Evolutionary conservation across 1,140 invertebrate species (phyloP).

Genomic region (Hypsibius dujardini): DNA sequence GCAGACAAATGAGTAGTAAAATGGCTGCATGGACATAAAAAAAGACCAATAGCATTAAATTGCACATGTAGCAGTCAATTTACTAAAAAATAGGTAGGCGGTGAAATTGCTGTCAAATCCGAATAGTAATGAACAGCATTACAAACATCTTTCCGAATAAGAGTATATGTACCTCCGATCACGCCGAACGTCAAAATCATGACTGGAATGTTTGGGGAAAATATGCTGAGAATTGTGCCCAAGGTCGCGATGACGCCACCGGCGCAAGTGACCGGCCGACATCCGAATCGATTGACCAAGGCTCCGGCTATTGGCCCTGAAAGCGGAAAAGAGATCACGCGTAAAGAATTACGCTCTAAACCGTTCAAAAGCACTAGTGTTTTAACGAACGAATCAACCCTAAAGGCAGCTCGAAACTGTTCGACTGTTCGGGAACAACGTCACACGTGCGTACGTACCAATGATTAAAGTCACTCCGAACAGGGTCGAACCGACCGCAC

Average conservation of each 20-base stretch:
- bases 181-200: constrained; percentile 73
- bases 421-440: not conserved
- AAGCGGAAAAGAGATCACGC: constrained; percentile 26
- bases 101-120: no score
- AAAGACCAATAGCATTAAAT: no score
- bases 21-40: no score
- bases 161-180: constrained; percentile 43
- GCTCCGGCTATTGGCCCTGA: constrained; percentile 77
- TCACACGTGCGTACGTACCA: constrained; percentile 39
- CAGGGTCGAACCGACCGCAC: constrained; percentile 75
- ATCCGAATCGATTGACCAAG: constrained; percentile 81
- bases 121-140: no score
- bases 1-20: no score
- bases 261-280: constrained; percentile 63
- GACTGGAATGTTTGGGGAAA: constrained; percentile 53
- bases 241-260: constrained; percentile 57
- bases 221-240: constrained; percentile 55
- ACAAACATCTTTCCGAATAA: no score
- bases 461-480: constrained; percentile 76
- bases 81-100: no score
- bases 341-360: no score
- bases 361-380: no score
- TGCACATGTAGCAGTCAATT: no score
- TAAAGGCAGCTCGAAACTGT: no score
- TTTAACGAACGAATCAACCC: no score